phyloP scores from a whole-genome alignment of 1,140 invertebrate species.

The Heliconius hermathena region DNA sequence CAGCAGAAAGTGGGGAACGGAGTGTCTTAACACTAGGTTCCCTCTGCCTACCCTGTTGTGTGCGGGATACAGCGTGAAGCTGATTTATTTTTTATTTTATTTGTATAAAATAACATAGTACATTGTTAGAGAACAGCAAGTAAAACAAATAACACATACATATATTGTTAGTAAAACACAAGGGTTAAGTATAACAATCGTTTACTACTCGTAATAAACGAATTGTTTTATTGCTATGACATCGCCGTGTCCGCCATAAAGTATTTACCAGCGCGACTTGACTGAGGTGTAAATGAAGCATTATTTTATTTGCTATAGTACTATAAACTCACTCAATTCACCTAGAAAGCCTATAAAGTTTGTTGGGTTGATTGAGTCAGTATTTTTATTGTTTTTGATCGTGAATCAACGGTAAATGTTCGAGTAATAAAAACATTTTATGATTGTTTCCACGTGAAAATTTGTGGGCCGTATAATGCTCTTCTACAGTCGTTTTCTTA shows the following conservation, averaged over 20 bases:
- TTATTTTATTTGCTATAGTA: conserved; percentile 64
- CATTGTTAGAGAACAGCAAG: not conserved
- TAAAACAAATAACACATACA: not conserved
- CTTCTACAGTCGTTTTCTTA: conserved; percentile 67
- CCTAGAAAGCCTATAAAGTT: conserved; percentile 73
- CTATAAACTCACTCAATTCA: conserved; percentile 77
- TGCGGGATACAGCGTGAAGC: no score
- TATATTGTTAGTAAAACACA: conserved; percentile 16
- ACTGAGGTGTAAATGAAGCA: conserved; percentile 68
- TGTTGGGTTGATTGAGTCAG: conserved; percentile 77
- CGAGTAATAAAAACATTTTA: conserved; percentile 77
- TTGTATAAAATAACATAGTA: not conserved
- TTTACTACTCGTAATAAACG: conserved; percentile 22
- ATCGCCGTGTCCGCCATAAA: conserved; percentile 24
- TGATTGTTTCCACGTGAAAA: conserved; percentile 77
- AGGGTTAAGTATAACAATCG: conserved; percentile 2
- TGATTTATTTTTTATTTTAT: no score
- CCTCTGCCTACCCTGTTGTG: no score
- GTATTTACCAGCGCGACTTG: conserved; percentile 28
- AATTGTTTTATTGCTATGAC: conserved; percentile 23
- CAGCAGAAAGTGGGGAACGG: no score
- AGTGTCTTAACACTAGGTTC: no score
- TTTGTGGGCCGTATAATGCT: conserved; percentile 78
- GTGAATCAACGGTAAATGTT: conserved; percentile 80
- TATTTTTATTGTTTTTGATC: conserved; percentile 78